Base-by-base conservation (phyloP, 2,113 vertebrate genomes). In the Rhynchomys soricoides region DNA sequence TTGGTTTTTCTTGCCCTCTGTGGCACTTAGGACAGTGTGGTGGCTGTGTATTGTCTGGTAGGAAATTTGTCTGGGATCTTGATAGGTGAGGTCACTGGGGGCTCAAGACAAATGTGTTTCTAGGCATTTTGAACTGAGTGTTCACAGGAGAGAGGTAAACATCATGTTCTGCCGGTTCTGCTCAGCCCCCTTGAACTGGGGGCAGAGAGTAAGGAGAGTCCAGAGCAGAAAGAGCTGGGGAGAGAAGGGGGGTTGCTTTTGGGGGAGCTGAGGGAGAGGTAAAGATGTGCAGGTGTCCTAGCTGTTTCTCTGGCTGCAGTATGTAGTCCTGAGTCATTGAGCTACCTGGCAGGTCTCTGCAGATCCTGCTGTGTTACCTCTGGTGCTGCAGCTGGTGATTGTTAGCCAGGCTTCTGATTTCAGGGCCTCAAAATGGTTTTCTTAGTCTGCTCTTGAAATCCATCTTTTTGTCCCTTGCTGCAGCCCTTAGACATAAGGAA, bases 371-470 rank as follows among this genome's bases (percentile, higher is more conserved):
- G 3, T 12, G 29, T 5, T 40, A 26, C 64, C 15, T 71, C 52
- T 0, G 0, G 1, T 17, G 17, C 26, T 48, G 16, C 4, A 55
- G n/a, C 24, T 43, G 48, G 0, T 12, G 19, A 11, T 79, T 52
- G 1, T 85, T 59, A 5, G 48, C 15, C 48, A 29, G 12, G 57
- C 16, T 55, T n/a, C 4, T 40, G 7, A 43, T 52, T 64, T 11
- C 29, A 22, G n/a, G 15, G 21, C 8, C 15, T 86, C 50, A 22
- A 31, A 71, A 62, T 19, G 24, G 43, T 62, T 73, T 77, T 70
- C 26, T 57, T 29, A 40, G 22, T n/a, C 66, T 43, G 26, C 17
- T 81, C 71, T 66, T 50, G 16, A 5, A 62, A n/a, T 66, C 40
- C 7, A 26, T 81, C 75, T 43, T 68, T 62, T 29, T 62, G 16